Conservation (phyloP, 2,888 invertebrate species). For the Arge pagana region DNA sequence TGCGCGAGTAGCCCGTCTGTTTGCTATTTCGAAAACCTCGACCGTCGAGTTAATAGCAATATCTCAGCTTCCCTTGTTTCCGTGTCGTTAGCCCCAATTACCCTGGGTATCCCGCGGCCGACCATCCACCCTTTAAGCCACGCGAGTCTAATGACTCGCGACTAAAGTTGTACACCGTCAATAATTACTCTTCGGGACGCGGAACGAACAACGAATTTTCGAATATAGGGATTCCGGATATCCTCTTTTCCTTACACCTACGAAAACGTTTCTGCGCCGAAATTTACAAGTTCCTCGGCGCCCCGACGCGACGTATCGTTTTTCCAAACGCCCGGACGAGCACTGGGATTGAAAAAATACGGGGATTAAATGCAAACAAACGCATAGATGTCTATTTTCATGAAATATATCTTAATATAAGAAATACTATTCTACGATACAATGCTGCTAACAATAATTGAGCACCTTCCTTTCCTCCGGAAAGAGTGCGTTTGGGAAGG, state of each 20-base stretch:
- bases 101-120: constrained; percentile 1
- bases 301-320: background rate
- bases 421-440: constrained; percentile 24
- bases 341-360: background rate
- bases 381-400: constrained; percentile 15
- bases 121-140: constrained; percentile 4
- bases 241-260: background rate
- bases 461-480: no score
- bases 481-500: no score
- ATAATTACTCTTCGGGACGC: constrained; percentile 12
- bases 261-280: background rate
- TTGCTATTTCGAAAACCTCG: constrained; percentile 11
- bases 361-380: constrained; percentile 9
- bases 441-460: constrained; percentile 20
- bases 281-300: background rate
- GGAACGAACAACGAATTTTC: constrained; percentile 8
- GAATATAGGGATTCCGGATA: constrained; percentile 19
- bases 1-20: no score
- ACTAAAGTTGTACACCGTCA: constrained; percentile 11
- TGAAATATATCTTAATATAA: constrained; percentile 24
- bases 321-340: background rate
- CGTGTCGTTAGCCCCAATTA: constrained; percentile 23
- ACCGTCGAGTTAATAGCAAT: constrained; percentile 5
- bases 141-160: constrained; percentile 7
- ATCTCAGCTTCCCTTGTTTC: constrained; percentile 1